A percentile compares a stretch with the other conserved stretches of the same genome.
Evolutionary conservation across 1,140 invertebrate genomes (phyloP).

Genomic region (Apis cerana): DNA sequence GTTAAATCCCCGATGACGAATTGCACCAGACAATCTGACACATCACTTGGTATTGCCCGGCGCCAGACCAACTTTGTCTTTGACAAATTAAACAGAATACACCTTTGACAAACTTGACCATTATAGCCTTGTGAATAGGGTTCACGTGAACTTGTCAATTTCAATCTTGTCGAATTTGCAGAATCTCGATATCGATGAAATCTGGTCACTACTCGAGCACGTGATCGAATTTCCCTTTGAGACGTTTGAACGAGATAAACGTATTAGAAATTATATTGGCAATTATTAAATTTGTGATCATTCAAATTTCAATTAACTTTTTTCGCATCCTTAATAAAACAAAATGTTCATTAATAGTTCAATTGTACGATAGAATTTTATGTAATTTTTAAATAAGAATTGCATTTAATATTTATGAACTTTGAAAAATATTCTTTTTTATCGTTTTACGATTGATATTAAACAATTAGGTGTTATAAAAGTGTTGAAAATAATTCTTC

Average conservation of each 20-base stretch:
- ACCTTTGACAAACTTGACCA: slow-evolving; percentile 39
- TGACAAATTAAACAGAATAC: slow-evolving; percentile 43
- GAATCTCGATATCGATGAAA: slow-evolving; percentile 7
- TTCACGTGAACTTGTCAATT: slow-evolving; percentile 30
- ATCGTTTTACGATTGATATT: too few species aligned
- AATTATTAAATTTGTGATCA: not conserved
- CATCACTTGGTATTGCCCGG: not conserved
- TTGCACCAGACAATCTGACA: not conserved
- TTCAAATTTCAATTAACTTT: too few species aligned
- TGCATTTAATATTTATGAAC: too few species aligned
- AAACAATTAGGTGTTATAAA: too few species aligned
- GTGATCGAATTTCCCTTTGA: not conserved
- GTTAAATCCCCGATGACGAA: not conserved
- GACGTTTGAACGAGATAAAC: not conserved
- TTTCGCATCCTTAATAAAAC: too few species aligned
- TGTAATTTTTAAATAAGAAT: too few species aligned
- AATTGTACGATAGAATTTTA: too few species aligned
- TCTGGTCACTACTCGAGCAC: not conserved
- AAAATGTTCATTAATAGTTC: too few species aligned
- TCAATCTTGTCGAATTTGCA: slow-evolving; percentile 12
- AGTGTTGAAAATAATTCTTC: too few species aligned
- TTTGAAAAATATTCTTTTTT: too few species aligned
- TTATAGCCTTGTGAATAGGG: not conserved
- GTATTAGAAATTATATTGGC: too few species aligned
- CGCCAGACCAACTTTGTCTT: slow-evolving; percentile 17